Base-by-base conservation (phyloP, 2,888 invertebrate genomes). In the Erebia palarica region DNA sequence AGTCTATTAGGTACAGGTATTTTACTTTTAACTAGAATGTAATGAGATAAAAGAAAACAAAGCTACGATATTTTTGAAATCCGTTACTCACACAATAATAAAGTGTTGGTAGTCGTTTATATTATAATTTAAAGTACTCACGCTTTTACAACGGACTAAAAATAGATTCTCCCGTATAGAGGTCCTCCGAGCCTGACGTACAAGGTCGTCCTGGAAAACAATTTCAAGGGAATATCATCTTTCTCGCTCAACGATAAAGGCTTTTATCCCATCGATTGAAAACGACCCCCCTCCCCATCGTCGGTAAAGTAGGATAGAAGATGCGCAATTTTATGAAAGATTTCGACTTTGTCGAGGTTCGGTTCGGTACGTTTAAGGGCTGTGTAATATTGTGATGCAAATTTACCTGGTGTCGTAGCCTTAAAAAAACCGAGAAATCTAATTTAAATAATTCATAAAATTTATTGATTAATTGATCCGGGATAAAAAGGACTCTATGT, bases 261-360 rank as follows among this genome's bases (percentile, higher is more conserved):
- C 11, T 16, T 4, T 16, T 14, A 16, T 60, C 7, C n/a, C 36
- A 42, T 16, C 1, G 3, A 13, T 14, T 16, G 11, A 16, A 42
- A 16, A 42, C 60, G 27, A 16, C 16, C 60, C 42, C 44, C 42
- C 11, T 60, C 42, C 42, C 5, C 42, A 1, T 60, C 27, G 57
- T 27, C 10, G 44, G 42, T n/a, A 10, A 42, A 60, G 16, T 44
- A 16, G 42, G 60, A 60, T 60, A 16, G 60, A 42, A 42, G 36
- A 42, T 60, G 60, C 60, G 60, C 44, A 42, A 59, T 59, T 59
- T 60, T 44, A 42, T 60, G 44, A 60, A 44, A 42, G 60, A 60
- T 60, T 60, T 60, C 42, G 60, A 44, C 13, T 21, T 21, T 14
- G 57, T 58, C 60, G 60, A 60, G 60, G 16, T 5, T 60, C n/a